These are phyloP conservation scores for Mustela erminea DNA, from an alignment of 2,797 vertebrate species.

Conservation along the genomic window DNA sequence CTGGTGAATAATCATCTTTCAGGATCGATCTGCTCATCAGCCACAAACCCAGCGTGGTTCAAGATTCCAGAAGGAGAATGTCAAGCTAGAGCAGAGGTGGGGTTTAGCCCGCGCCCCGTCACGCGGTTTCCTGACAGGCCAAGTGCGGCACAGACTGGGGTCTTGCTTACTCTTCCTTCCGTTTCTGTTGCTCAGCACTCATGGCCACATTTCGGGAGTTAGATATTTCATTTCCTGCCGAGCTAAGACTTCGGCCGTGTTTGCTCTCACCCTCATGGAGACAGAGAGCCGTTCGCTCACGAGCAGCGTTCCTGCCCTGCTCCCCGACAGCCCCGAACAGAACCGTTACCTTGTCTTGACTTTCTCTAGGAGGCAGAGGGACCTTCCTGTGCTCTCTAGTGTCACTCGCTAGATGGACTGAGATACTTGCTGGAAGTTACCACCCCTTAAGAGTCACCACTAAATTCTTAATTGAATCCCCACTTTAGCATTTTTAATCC, in stretches of 20 bases:
- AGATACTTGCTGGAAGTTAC: neutral
- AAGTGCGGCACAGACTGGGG: neutral
- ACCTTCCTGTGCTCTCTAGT: neutral
- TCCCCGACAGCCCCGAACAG: neutral
- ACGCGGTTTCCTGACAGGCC: neutral
- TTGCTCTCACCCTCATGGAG: neutral
- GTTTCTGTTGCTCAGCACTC: conserved; percentile 42
- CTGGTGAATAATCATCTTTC: neutral
- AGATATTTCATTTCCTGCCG: conserved; percentile 6
- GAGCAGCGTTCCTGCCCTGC: neutral
- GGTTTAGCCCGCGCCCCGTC: neutral
- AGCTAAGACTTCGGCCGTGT: neutral
- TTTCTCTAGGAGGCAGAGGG: neutral
- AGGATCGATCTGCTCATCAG: neutral
- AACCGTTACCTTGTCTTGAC: neutral
- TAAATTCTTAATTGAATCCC: neutral
- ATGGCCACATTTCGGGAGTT: neutral
- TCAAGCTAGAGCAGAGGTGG: neutral
- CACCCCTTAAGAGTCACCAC: neutral
- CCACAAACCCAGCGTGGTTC: neutral
- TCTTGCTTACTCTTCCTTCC: conserved; percentile 71
- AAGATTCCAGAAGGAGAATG: neutral
- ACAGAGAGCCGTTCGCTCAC: neutral
- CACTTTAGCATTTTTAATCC: neutral
- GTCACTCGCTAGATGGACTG: neutral